These are phyloP conservation scores for Conchocele bisecta DNA, from an alignment of 2,888 invertebrate species.

Conservation along the genomic window DNA sequence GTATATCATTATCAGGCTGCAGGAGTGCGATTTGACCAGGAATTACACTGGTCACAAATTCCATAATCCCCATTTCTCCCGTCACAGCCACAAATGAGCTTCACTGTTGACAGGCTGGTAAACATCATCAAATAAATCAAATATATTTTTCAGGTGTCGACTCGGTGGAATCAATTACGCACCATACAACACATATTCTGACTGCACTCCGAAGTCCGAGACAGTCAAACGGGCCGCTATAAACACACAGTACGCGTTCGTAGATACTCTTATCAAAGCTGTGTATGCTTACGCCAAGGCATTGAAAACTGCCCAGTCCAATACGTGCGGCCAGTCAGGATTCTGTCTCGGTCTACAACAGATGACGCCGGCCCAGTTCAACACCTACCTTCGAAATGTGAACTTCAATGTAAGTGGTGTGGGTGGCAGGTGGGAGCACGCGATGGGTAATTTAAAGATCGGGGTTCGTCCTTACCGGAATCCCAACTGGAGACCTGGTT, in stretches of 20 bases:
- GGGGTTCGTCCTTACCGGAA: too few species aligned
- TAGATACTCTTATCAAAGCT: constrained; percentile 72
- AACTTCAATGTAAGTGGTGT: constrained; percentile 62
- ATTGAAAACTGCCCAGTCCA: constrained; percentile 61
- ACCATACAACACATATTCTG: constrained; percentile 56
- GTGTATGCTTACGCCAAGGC: constrained; percentile 76
- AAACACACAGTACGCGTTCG: constrained; percentile 55
- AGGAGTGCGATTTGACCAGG: too few species aligned
- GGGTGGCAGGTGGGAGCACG: too few species aligned
- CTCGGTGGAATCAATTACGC: constrained; percentile 51
- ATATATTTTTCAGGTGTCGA: constrained; percentile 34
- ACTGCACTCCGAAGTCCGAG: constrained; percentile 48
- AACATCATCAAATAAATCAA: too few species aligned
- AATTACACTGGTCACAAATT: too few species aligned
- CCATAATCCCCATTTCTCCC: too few species aligned
- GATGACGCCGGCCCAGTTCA: constrained; percentile 64
- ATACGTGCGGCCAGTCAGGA: constrained; percentile 50
- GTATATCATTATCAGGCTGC: too few species aligned
- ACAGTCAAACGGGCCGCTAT: constrained; percentile 26
- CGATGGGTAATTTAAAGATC: too few species aligned
- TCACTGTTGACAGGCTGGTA: too few species aligned
- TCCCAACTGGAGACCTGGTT: too few species aligned
- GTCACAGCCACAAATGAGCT: too few species aligned
- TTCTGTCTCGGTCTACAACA: constrained; percentile 59
- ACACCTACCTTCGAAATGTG: constrained; percentile 59